Conservation (phyloP, 2,888 invertebrate species). For the Papilio elwesi region DNA sequence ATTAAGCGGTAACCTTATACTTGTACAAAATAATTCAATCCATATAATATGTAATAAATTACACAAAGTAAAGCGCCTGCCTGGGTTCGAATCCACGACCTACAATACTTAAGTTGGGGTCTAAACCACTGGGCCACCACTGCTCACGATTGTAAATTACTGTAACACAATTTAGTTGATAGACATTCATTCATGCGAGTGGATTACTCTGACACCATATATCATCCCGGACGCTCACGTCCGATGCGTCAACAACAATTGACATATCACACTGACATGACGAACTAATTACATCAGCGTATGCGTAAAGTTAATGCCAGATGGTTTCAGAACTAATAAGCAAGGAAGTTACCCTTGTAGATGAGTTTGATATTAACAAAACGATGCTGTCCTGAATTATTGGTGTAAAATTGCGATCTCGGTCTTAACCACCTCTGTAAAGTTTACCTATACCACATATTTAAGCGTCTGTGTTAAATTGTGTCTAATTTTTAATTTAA, state of each 20-base stretch:
- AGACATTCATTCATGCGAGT: too few relatives aligned
- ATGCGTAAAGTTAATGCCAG: not conserved
- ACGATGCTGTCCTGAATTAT: not conserved
- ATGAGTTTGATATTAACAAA: not conserved
- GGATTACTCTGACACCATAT: too few relatives aligned
- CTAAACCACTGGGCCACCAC: too few relatives aligned
- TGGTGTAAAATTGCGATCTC: not conserved
- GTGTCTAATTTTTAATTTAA: too few relatives aligned
- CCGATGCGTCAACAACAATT: not conserved
- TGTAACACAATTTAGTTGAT: too few relatives aligned
- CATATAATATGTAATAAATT: too few relatives aligned
- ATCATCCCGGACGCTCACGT: not conserved
- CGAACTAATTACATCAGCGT: not conserved
- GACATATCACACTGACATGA: not conserved
- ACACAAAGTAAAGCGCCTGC: too few relatives aligned
- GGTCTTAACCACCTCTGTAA: not conserved
- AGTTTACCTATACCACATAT: not conserved
- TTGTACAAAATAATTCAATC: too few relatives aligned
- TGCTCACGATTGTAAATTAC: too few relatives aligned
- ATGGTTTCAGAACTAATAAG: not conserved
- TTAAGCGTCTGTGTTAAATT: not conserved
- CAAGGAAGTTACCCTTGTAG: not conserved
- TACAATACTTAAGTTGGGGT: too few relatives aligned
- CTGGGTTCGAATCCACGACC: too few relatives aligned
- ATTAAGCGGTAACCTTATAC: too few relatives aligned